Percentiles rank a stretch among this genome's conserved stretches.
These are phyloP conservation scores for Yoshiicerus persimilis DNA, from an alignment of 1,140 invertebrate species.

Conservation along the genomic window DNA sequence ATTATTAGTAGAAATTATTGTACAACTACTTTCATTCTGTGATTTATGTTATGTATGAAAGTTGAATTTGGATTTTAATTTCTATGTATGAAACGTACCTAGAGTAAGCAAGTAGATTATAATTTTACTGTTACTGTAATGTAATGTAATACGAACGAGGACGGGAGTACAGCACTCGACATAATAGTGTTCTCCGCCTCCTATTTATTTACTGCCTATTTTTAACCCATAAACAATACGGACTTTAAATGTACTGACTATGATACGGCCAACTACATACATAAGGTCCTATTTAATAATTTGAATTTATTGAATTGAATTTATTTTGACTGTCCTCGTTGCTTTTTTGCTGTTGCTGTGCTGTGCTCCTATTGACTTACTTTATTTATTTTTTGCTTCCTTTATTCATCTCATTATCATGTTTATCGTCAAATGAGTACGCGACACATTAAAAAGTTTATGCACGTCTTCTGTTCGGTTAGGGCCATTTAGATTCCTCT, in stretches of 20 bases:
- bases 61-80: not conserved
- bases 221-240: not conserved
- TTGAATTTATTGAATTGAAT: constrained; percentile 11
- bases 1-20: not conserved
- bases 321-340: constrained; percentile 12
- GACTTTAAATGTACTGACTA: not conserved
- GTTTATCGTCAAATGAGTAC: not conserved
- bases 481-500: not conserved
- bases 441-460: not conserved
- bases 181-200: constrained; percentile 6
- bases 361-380: constrained; percentile 24
- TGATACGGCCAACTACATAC: not conserved
- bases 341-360: constrained; percentile 21
- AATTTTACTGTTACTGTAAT: not conserved
- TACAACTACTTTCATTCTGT: not conserved
- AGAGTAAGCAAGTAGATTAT: not conserved
- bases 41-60: not conserved
- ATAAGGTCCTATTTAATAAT: constrained; percentile 6
- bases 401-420: constrained; percentile 5
- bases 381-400: not conserved
- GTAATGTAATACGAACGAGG: not conserved
- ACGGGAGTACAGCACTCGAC: constrained; percentile 17
- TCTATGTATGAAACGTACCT: not conserved
- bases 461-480: not conserved
- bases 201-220: constrained; percentile 8